Evolutionary conservation across 2,113 vertebrate species (phyloP).

Genomic region (Rostratula benghalensis): DNA sequence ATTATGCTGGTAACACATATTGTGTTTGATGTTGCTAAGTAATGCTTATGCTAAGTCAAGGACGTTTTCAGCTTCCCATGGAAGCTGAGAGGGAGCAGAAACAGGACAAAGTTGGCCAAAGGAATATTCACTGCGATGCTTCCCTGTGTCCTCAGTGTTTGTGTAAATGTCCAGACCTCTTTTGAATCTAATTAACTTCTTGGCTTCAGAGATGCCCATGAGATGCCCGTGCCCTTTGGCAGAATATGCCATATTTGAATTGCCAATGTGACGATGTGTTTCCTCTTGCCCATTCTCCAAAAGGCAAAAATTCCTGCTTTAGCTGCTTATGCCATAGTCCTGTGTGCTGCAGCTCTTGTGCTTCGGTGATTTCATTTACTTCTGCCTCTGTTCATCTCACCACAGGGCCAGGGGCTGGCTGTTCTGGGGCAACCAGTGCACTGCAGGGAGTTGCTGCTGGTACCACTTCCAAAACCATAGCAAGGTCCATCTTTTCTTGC

Average conservation of each 20-base stretch:
- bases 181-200: background rate
- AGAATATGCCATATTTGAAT: fast-evolving
- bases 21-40: background rate
- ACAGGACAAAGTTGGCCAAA: background rate
- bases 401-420: fast-evolving
- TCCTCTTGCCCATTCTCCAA: background rate
- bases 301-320: background rate
- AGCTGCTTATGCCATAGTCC: background rate
- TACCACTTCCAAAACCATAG: background rate
- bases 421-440: background rate
- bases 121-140: background rate
- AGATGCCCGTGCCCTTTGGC: background rate
- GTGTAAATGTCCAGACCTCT: background rate
- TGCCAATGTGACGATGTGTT: fast-evolving
- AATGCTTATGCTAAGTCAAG: background rate
- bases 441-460: background rate
- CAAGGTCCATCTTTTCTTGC: background rate
- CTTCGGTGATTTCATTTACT: background rate
- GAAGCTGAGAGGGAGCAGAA: background rate
- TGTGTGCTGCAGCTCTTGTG: background rate
- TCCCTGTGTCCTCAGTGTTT: background rate
- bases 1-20: background rate
- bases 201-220: background rate
- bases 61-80: background rate
- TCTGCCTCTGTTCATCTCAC: background rate